Percentiles rank a stretch among this genome's conserved stretches.
Evolutionary conservation across 2,888 invertebrate genomes (phyloP).

Genomic region (Athrips mouffetella): DNA sequence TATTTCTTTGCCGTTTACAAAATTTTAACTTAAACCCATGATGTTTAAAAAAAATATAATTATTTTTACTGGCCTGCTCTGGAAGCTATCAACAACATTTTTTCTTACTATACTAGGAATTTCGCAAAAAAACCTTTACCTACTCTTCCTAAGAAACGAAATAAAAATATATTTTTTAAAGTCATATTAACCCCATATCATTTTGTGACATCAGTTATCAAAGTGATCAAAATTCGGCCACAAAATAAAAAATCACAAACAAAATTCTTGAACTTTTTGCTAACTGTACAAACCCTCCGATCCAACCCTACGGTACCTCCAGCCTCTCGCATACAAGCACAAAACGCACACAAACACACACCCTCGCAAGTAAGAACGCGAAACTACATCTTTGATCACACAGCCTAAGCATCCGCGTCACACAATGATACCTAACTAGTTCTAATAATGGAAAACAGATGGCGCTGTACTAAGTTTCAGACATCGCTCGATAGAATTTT

Average conservation of each 20-base stretch:
- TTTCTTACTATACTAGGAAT: too few species aligned
- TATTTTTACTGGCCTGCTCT: too few species aligned
- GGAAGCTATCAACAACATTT: too few species aligned
- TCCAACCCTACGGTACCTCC: slow-evolving; percentile 70
- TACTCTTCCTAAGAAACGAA: too few species aligned
- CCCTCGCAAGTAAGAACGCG: slow-evolving; percentile 1
- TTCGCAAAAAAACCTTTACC: too few species aligned
- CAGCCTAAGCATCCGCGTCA: neutral
- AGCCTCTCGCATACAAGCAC: slow-evolving; percentile 12
- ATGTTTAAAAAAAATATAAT: too few species aligned
- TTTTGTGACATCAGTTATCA: too few species aligned
- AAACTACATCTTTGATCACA: slow-evolving; percentile 7
- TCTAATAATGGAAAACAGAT: slow-evolving; percentile 41
- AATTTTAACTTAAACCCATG: too few species aligned
- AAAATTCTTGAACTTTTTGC: slow-evolving; percentile 23
- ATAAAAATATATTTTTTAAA: too few species aligned
- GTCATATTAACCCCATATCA: too few species aligned
- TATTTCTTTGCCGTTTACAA: too few species aligned
- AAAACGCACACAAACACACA: slow-evolving; percentile 23
- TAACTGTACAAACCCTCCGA: slow-evolving; percentile 48
- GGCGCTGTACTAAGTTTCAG: slow-evolving; percentile 26
- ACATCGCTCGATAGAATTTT: neutral
- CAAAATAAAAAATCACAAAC: neutral
- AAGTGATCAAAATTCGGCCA: too few species aligned
- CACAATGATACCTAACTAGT: neutral